phyloP scores from a whole-genome alignment of 2,113 vertebrate genomes.

The Microcebus griseorufus region DNA sequence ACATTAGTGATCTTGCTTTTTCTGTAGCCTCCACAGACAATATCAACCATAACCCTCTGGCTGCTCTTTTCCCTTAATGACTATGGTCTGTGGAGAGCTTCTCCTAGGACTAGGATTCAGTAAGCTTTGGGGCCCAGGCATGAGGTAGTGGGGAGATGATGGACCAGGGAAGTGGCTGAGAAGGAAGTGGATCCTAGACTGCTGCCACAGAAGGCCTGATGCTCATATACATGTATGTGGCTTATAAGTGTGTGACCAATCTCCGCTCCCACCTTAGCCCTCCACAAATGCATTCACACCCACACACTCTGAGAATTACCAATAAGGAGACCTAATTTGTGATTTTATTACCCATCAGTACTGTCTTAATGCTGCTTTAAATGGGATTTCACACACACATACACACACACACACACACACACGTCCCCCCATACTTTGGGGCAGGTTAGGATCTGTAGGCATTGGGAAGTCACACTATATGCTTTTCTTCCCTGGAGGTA shows the following conservation, averaged over 20 bases:
- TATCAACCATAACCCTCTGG: not conserved
- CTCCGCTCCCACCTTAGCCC: not conserved
- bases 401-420: not conserved
- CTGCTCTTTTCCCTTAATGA: not conserved
- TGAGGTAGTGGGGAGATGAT: not conserved
- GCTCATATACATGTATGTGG: not conserved
- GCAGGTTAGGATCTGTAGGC: not conserved
- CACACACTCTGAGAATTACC: slow-evolving; percentile 21
- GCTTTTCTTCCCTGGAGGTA: slow-evolving; percentile 44
- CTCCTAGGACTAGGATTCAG: not conserved
- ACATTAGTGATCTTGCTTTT: slow-evolving; percentile 42
- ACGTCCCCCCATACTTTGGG: not conserved
- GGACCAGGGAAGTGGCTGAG: not conserved
- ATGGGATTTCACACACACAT: not conserved
- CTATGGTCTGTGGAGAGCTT: not conserved
- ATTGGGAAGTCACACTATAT: not conserved
- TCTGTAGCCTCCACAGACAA: not conserved
- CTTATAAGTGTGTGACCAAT: not conserved
- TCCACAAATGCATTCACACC: not conserved
- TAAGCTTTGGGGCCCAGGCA: not conserved
- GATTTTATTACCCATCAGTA: slow-evolving; percentile 36
- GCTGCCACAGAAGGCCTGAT: not conserved
- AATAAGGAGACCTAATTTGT: not conserved
- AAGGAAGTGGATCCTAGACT: slow-evolving; percentile 27
- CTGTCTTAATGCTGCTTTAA: slow-evolving; percentile 17